Conservation (phyloP, 1,140 invertebrate genomes). For the Drosophila ercepeae region DNA sequence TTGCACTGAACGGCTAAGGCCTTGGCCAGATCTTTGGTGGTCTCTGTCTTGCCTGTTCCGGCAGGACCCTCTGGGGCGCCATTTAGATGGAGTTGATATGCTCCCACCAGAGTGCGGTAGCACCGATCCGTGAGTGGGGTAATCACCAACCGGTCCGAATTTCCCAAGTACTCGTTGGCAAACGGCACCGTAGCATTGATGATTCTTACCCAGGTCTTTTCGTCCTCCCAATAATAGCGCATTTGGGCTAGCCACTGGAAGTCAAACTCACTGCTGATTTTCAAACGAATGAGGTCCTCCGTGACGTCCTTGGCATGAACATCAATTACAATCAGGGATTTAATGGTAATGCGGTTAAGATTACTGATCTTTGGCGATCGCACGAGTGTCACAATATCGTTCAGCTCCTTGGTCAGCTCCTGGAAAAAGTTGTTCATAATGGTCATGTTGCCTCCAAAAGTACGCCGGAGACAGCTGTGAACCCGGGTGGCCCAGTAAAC, state of each 20-base stretch:
- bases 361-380: conserved; percentile 86
- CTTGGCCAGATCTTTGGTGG: conserved; percentile 95
- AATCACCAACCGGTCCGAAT: conserved; percentile 90
- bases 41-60: conserved; percentile 95
- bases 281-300: conserved; percentile 88
- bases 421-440: conserved; percentile 86
- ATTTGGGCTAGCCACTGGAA: conserved; percentile 96
- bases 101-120: conserved; percentile 94
- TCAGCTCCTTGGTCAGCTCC: conserved; percentile 86
- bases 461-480: conserved; percentile 87
- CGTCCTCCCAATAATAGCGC: conserved; percentile 95
- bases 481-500: conserved; percentile 95
- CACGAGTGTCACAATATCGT: conserved; percentile 88
- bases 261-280: conserved; percentile 90
- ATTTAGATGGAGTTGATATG: conserved; percentile 93
- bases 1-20: conserved; percentile 96
- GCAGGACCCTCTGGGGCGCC: conserved; percentile 96
- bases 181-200: conserved; percentile 94
- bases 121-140: conserved; percentile 93
- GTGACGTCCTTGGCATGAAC: conserved; percentile 96
- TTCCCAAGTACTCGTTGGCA: conserved; percentile 96
- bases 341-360: conserved; percentile 90
- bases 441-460: conserved; percentile 84
- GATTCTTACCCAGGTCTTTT: conserved; percentile 91
- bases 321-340: conserved; percentile 95